phyloP scores from a whole-genome alignment of 2,888 invertebrate species.

The Tachina grossa region DNA sequence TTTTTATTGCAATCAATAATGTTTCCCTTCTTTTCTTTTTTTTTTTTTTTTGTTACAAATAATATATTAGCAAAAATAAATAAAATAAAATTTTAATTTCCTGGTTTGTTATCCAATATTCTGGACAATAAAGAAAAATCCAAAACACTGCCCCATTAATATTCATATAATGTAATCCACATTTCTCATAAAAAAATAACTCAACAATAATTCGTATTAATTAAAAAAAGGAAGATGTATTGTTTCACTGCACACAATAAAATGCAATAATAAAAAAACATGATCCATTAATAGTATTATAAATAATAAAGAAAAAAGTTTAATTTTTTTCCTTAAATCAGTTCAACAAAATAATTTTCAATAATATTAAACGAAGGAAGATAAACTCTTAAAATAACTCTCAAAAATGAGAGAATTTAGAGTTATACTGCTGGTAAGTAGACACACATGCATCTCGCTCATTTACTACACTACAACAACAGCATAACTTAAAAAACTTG shows the following conservation, averaged over 20 bases:
- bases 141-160: slow-evolving; percentile 42
- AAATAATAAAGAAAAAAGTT: slow-evolving; percentile 24
- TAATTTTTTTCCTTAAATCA: slow-evolving; percentile 21
- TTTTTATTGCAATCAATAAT: background rate
- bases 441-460: background rate
- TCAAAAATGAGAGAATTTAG: slow-evolving; percentile 64
- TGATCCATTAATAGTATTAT: slow-evolving; percentile 1
- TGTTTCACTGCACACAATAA: slow-evolving; percentile 25
- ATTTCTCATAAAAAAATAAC: slow-evolving; percentile 46
- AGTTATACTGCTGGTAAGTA: slow-evolving; percentile 72
- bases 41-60: background rate
- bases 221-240: background rate
- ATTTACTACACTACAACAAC: too few species aligned
- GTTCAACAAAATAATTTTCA: background rate
- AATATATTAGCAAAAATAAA: slow-evolving; percentile 61
- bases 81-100: slow-evolving; percentile 73
- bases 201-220: slow-evolving; percentile 48
- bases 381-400: slow-evolving; percentile 17
- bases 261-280: background rate
- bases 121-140: slow-evolving; percentile 4
- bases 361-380: background rate
- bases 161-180: slow-evolving; percentile 55
- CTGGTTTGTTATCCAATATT: slow-evolving; percentile 74
- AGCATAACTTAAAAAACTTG: too few species aligned
- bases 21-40: background rate